These are phyloP conservation scores for Elegia similella DNA, from an alignment of 2,888 invertebrate genomes.

Conservation along the genomic window DNA sequence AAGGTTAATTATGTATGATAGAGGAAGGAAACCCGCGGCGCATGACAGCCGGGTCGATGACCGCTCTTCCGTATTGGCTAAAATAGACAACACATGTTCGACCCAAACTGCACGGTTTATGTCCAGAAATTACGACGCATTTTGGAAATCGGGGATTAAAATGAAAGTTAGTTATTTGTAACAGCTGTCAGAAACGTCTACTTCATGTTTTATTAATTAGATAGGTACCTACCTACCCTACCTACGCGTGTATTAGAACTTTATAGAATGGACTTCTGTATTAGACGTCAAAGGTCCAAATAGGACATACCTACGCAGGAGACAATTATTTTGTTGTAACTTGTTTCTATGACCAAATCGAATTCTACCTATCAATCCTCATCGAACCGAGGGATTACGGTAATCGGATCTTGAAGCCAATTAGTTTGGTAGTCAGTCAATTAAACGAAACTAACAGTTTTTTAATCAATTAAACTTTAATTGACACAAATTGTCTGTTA, in stretches of 20 bases:
- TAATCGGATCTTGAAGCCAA: slow-evolving; percentile 24
- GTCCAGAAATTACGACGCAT: not conserved
- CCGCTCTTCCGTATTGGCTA: slow-evolving; percentile 25
- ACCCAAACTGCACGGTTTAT: slow-evolving; percentile 9
- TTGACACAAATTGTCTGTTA: slow-evolving; percentile 1
- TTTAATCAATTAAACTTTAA: not conserved
- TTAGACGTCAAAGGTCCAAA: too few relatives aligned
- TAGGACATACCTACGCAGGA: too few relatives aligned
- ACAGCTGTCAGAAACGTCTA: too few relatives aligned
- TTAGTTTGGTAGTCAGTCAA: slow-evolving; percentile 1
- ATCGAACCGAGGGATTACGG: not conserved
- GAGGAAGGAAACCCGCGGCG: slow-evolving; percentile 13
- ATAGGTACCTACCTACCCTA: too few relatives aligned
- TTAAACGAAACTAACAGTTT: not conserved
- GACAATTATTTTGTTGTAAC: too few relatives aligned
- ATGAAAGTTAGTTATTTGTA: too few relatives aligned
- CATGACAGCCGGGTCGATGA: slow-evolving; percentile 19
- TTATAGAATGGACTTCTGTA: not conserved
- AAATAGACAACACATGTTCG: slow-evolving; percentile 14
- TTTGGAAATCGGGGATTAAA: not conserved
- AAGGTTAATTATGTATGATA: slow-evolving; percentile 9
- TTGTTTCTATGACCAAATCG: too few relatives aligned
- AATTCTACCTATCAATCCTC: not conserved
- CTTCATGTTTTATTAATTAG: too few relatives aligned
- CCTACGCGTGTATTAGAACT: not conserved